Conservation (phyloP, 2,888 invertebrate species). For the Aromia moschata region DNA sequence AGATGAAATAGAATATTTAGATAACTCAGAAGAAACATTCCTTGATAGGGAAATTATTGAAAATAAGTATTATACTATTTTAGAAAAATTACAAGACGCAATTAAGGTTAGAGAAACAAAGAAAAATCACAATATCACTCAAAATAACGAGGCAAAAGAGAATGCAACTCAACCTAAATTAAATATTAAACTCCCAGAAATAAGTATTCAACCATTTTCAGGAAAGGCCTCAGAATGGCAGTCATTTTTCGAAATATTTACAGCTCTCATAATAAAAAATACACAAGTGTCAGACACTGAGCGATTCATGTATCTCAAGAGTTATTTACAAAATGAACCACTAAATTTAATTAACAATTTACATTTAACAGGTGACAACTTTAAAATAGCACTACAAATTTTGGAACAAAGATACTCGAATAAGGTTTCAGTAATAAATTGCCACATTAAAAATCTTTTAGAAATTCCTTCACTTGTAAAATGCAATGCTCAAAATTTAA, state of each 20-base stretch:
- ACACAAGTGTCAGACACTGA: constrained; percentile 9
- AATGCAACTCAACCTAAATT: background rate
- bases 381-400: constrained; percentile 12
- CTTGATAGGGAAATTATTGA: background rate
- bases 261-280: constrained; percentile 15
- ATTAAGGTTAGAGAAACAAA: background rate
- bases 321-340: constrained; percentile 1
- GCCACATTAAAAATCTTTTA: constrained; percentile 16
- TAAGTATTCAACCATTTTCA: constrained; percentile 6
- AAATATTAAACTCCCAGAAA: background rate
- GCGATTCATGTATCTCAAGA: constrained; percentile 23
- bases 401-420: constrained; percentile 21
- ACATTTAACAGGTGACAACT: constrained; percentile 17
- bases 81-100: background rate
- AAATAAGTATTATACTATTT: background rate
- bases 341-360: constrained; percentile 19
- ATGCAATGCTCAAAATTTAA: background rate
- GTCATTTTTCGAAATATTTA: constrained; percentile 20
- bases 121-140: background rate
- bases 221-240: constrained; percentile 17
- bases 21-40: background rate
- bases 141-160: background rate
- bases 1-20: constrained; percentile 7
- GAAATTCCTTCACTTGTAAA: constrained; percentile 6
- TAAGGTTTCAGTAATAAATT: constrained; percentile 9